phyloP scores from a whole-genome alignment of 2,888 invertebrate genomes.

The Dynastes hyllus region DNA sequence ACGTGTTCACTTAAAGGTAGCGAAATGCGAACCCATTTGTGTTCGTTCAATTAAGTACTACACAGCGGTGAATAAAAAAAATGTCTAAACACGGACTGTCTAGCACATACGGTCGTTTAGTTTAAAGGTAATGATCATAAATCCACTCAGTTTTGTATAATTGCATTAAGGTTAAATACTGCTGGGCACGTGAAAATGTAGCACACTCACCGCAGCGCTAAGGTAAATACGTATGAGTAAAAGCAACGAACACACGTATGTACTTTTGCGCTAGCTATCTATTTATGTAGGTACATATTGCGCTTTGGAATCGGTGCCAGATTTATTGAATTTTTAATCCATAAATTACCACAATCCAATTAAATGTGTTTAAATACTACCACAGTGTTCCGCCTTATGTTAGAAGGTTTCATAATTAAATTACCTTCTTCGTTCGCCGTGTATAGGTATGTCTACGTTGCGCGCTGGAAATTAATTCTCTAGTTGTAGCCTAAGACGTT shows the following conservation, averaged over 20 bases:
- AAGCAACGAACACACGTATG: neutral
- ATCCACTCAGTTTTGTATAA: slow-evolving; percentile 43
- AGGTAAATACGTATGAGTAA: no score
- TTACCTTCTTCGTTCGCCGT: slow-evolving; percentile 53
- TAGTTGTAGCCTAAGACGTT: slow-evolving; percentile 35
- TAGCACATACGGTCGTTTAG: slow-evolving; percentile 36
- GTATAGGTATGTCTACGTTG: slow-evolving; percentile 16
- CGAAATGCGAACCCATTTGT: slow-evolving; percentile 37
- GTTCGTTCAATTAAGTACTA: slow-evolving; percentile 42
- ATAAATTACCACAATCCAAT: slow-evolving; percentile 61
- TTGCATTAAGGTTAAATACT: slow-evolving; percentile 45
- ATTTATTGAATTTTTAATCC: slow-evolving; percentile 60
- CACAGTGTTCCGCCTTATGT: slow-evolving; percentile 55
- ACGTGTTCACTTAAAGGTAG: slow-evolving; percentile 42
- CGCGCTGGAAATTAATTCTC: slow-evolving; percentile 42
- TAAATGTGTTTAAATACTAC: slow-evolving; percentile 59
- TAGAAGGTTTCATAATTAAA: slow-evolving; percentile 59
- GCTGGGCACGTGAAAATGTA: slow-evolving; percentile 34
- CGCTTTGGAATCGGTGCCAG: slow-evolving; percentile 44
- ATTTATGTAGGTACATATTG: slow-evolving; percentile 5
- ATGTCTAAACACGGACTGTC: slow-evolving; percentile 37
- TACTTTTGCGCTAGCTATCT: slow-evolving; percentile 14
- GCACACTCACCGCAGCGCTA: slow-evolving; percentile 6
- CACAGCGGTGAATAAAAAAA: slow-evolving; percentile 33
- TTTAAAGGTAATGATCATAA: slow-evolving; percentile 45